phyloP scores from a whole-genome alignment of 2,888 invertebrate species.

The Baccha elongata region DNA sequence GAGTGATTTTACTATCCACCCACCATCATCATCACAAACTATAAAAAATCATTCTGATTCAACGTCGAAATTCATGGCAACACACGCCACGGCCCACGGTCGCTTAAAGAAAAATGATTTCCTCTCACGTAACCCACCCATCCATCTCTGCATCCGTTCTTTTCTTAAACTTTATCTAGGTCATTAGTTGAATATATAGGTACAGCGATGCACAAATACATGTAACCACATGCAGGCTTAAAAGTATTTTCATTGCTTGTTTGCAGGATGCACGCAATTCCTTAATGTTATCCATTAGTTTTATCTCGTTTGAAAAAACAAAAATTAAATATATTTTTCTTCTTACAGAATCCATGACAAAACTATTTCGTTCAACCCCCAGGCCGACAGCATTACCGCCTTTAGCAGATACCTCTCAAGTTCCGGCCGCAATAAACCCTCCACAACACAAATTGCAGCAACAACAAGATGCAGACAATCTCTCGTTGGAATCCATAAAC shows the following conservation, averaged over 20 bases:
- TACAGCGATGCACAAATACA: background rate
- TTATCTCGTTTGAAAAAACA: constrained; percentile 45
- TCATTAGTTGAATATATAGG: constrained; percentile 29
- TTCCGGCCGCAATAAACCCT: constrained; percentile 75
- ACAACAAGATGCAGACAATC: constrained; percentile 76
- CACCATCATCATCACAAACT: no score
- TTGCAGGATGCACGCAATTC: constrained; percentile 55
- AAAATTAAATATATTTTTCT: constrained; percentile 17
- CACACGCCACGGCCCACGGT: background rate
- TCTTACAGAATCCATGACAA: constrained; percentile 81
- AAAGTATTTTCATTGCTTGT: constrained; percentile 41
- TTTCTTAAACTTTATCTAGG: constrained; percentile 36
- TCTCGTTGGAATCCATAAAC: constrained; percentile 80
- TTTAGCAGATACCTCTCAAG: constrained; percentile 75
- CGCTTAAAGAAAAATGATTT: constrained; percentile 23
- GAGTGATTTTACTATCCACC: no score
- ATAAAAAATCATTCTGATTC: no score
- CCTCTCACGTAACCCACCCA: constrained; percentile 43
- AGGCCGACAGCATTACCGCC: constrained; percentile 73
- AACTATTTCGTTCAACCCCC: constrained; percentile 81
- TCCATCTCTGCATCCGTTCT: constrained; percentile 27
- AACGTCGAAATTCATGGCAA: background rate
- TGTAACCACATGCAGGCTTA: constrained; percentile 7
- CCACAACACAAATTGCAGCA: constrained; percentile 38
- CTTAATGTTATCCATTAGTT: constrained; percentile 71